A percentile compares a stretch with the other conserved stretches of the same genome.
phyloP scores from a whole-genome alignment of 2,113 vertebrate genomes.

The Ifrita kowaldi region DNA sequence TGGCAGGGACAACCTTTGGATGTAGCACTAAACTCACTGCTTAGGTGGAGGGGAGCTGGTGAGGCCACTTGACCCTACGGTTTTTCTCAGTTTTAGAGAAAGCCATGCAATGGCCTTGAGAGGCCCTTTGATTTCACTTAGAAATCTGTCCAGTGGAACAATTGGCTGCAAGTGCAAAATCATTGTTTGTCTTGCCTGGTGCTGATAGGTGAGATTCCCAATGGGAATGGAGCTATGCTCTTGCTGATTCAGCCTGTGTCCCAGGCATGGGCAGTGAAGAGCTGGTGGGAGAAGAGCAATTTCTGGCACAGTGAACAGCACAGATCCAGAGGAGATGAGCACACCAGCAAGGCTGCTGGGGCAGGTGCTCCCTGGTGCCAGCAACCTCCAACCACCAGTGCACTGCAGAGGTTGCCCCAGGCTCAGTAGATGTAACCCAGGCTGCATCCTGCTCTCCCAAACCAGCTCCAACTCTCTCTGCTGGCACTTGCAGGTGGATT shows the following conservation, averaged over 20 bases:
- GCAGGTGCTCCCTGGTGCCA: neutral
- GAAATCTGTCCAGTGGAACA: neutral
- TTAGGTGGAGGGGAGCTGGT: neutral
- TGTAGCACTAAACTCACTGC: neutral
- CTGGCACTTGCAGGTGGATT: neutral
- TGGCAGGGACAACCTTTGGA: fast-evolving
- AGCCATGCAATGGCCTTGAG: neutral
- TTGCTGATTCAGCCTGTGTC: neutral
- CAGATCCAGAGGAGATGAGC: fast-evolving
- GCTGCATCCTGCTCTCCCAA: neutral
- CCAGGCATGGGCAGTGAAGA: neutral
- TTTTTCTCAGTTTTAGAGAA: neutral
- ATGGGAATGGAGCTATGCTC: neutral
- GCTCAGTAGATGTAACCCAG: neutral
- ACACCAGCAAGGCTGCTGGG: neutral
- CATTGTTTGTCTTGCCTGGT: neutral
- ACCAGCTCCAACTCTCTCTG: neutral
- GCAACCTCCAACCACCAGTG: neutral
- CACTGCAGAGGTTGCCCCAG: neutral
- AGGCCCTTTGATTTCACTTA: neutral
- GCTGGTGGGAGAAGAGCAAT: neutral
- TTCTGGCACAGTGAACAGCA: neutral
- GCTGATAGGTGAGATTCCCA: neutral
- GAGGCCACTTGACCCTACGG: fast-evolving
- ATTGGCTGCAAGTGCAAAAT: neutral